Base-by-base conservation (phyloP, 2,888 invertebrate species). In the Protophormia terraenovae region DNA sequence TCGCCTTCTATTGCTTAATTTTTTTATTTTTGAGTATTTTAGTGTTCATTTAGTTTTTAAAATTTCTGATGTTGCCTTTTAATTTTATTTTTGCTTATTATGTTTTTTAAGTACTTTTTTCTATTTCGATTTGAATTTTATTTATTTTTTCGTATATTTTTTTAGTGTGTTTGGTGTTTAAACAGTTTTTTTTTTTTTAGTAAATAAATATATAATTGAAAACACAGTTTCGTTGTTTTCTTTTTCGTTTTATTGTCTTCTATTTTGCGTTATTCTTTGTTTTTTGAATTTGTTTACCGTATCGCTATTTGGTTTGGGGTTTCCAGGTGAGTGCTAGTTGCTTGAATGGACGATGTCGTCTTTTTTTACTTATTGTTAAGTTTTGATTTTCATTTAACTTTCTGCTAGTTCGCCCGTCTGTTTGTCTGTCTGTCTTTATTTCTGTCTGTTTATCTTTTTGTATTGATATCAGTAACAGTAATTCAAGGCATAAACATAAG, bases 21-120 rank as follows among this genome's bases (percentile, higher is more conserved):
- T 62, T 84, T 38, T 58, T 77, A 64, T 78, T 50, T 78, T 71
- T 71, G 60, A 47, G 29, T 67, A 50, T 76, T 79, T 76, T n/a
- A 12, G 41, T 41, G 24, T 72, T 72, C 72, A 8, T 50, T 22
- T 27, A 22, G 16, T 60, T 16, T 35, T 12, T 55, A 12, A 12
- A 35, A 35, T 60, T 45, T 8, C 32, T 35, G 8, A 0, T 69
- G 3, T 47, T 71, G 24, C 35, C 22, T 66, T 62, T 71, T 22
- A 50, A 60, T 67, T 53, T 55, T 29, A 2, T 78, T 22, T 71
- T 50, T 41, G 50, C 45, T 76, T 73, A 67, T 78, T 80, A 58
- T 53, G 38, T 29, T 80, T 69, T 64, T 84, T 72, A 84, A 84
- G 80, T 72, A 77, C 72, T 72, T 66, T 62, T 79, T 69, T 60